phyloP scores from a whole-genome alignment of 2,113 vertebrate species.

The Donacobius atricapilla region DNA sequence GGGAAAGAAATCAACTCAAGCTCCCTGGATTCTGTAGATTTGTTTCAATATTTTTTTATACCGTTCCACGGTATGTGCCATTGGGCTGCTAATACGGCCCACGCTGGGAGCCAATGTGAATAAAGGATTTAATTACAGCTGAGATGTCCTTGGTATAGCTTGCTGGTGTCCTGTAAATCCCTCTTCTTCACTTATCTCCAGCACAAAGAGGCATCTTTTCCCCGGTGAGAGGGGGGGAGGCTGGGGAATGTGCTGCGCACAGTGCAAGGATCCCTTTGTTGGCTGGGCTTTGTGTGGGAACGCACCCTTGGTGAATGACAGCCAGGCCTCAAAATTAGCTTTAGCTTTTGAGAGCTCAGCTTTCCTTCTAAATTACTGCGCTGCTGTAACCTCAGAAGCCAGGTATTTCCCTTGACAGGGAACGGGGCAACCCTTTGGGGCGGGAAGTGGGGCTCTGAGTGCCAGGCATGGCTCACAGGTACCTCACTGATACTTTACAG shows the following conservation, averaged over 20 bases:
- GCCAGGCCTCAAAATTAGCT: constrained; percentile 27
- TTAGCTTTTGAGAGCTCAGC: constrained; percentile 14
- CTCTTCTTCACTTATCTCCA: constrained; percentile 8
- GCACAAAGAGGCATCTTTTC: constrained; percentile 52
- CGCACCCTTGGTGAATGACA: constrained; percentile 23
- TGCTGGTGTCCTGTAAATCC: constrained; percentile 19
- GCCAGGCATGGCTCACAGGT: not conserved
- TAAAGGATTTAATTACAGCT: constrained; percentile 23
- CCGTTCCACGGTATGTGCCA: not conserved
- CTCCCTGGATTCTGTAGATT: not conserved
- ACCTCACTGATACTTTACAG: not conserved
- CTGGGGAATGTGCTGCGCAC: fast-evolving
- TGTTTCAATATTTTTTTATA: not conserved
- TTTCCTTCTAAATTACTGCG: constrained; percentile 25
- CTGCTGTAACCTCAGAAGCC: constrained; percentile 57
- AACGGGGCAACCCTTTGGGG: not conserved
- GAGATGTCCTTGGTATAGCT: not conserved
- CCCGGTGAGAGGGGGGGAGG: not conserved
- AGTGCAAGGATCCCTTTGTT: constrained; percentile 39
- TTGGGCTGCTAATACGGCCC: not conserved
- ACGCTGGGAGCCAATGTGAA: not conserved
- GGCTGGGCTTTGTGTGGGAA: not conserved
- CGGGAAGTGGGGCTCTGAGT: not conserved
- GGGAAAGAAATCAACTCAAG: not conserved
- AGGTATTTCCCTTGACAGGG: constrained; percentile 32